Evolutionary conservation across 2,797 vertebrate genomes (phyloP).

Genomic region (Holocentrus rufus): DNA sequence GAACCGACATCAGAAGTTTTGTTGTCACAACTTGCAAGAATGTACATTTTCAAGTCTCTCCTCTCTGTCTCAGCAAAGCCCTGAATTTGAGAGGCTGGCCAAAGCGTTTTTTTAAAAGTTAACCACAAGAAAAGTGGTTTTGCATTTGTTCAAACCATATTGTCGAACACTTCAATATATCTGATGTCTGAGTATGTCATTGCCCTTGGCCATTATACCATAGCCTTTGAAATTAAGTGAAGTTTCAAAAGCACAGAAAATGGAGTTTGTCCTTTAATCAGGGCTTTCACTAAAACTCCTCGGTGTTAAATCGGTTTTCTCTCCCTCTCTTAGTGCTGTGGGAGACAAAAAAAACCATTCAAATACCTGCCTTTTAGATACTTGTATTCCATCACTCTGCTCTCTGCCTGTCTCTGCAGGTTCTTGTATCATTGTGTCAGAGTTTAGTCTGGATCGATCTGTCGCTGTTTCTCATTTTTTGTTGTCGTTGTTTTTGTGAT

Average conservation of each 20-base stretch:
- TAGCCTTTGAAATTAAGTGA: constrained; percentile 67
- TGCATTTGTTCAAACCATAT: constrained; percentile 59
- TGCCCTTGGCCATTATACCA: constrained; percentile 72
- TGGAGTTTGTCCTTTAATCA: constrained; percentile 66
- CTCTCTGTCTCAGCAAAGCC: constrained; percentile 25
- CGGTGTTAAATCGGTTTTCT: constrained; percentile 62
- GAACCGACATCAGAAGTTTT: constrained; percentile 8
- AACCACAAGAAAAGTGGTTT: constrained; percentile 57
- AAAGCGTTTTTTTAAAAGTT: constrained; percentile 51
- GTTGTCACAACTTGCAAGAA: constrained; percentile 34
- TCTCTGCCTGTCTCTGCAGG: constrained; percentile 31
- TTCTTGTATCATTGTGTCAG: constrained; percentile 56
- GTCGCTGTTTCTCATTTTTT: constrained; percentile 3
- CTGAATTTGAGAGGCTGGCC: constrained; percentile 44
- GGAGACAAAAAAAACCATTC: constrained; percentile 63
- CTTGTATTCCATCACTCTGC: constrained; percentile 28
- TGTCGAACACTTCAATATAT: constrained; percentile 62
- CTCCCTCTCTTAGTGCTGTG: constrained; percentile 18
- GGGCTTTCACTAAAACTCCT: constrained; percentile 60
- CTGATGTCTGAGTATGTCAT: constrained; percentile 59
- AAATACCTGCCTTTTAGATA: constrained; percentile 63
- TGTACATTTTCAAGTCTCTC: constrained; percentile 26
- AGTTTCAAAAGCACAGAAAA: constrained; percentile 67
- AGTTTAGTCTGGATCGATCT: constrained; percentile 18
- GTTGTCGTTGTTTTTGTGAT: not conserved